phyloP scores from a whole-genome alignment of 2,888 invertebrate species.

The Spisula solida region DNA sequence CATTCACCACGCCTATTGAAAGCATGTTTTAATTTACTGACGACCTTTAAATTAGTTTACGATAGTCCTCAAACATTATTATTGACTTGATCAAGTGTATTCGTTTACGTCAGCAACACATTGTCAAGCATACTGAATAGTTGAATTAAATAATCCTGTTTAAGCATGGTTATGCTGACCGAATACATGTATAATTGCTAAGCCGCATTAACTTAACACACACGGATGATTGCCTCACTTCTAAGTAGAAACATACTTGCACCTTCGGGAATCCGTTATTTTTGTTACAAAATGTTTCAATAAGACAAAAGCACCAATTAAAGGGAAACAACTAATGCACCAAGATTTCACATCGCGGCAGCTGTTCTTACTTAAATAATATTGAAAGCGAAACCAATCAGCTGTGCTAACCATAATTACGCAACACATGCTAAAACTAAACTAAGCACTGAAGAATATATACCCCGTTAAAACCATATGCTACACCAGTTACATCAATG shows the following conservation, averaged over 20 bases:
- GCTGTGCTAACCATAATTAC: not conserved
- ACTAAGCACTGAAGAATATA: not conserved
- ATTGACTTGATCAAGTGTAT: not conserved
- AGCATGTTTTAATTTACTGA: too few relatives aligned
- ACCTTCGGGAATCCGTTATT: not conserved
- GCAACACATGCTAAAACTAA: slow-evolving; percentile 9
- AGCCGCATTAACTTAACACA: not conserved
- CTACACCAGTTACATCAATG: slow-evolving; percentile 22
- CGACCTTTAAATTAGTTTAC: too few relatives aligned
- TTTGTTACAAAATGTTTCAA: not conserved
- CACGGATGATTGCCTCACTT: not conserved
- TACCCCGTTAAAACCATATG: not conserved
- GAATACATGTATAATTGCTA: not conserved
- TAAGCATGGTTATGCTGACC: not conserved
- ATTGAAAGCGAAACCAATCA: not conserved
- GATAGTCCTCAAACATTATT: too few relatives aligned
- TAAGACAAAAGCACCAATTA: not conserved
- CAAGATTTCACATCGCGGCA: not conserved
- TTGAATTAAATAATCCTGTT: not conserved
- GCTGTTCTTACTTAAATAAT: not conserved
- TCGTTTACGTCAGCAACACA: not conserved
- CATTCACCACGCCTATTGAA: too few relatives aligned
- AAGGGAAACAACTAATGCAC: not conserved
- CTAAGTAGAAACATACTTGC: not conserved
- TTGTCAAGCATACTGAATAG: not conserved